Evolutionary conservation across 2,113 vertebrate genomes (phyloP).

Genomic region (Plecotus auritus): DNA sequence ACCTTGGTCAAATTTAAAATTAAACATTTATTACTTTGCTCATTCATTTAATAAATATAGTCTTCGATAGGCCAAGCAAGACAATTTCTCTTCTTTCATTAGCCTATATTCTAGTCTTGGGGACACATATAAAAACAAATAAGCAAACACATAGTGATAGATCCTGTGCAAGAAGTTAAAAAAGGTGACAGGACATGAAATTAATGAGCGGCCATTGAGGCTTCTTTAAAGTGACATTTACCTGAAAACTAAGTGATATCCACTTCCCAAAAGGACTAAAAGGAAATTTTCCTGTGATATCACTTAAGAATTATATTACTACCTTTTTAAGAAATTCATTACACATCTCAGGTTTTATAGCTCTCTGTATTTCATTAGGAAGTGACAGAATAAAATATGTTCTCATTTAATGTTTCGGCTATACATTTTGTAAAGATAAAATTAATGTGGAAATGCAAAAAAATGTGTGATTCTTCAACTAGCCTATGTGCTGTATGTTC

Average conservation of each 20-base stretch:
- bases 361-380: neutral
- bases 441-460: neutral
- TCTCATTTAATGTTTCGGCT: neutral
- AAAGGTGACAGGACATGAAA: neutral
- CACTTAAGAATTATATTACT: neutral
- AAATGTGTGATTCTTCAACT: neutral
- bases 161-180: neutral
- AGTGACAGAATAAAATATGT: neutral
- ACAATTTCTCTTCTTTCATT: neutral
- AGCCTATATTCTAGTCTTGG: neutral
- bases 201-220: neutral
- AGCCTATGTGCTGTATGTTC: neutral
- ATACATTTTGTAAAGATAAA: neutral
- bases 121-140: neutral
- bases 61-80: too few species aligned
- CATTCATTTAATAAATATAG: neutral
- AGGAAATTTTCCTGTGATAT: neutral
- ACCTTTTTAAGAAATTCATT: neutral
- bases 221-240: neutral
- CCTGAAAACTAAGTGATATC: neutral
- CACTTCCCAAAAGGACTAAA: neutral
- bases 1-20: neutral
- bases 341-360: neutral
- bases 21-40: neutral
- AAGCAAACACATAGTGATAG: neutral